phyloP scores from a whole-genome alignment of 2,797 vertebrate species.

The Nannoperca obscura region DNA sequence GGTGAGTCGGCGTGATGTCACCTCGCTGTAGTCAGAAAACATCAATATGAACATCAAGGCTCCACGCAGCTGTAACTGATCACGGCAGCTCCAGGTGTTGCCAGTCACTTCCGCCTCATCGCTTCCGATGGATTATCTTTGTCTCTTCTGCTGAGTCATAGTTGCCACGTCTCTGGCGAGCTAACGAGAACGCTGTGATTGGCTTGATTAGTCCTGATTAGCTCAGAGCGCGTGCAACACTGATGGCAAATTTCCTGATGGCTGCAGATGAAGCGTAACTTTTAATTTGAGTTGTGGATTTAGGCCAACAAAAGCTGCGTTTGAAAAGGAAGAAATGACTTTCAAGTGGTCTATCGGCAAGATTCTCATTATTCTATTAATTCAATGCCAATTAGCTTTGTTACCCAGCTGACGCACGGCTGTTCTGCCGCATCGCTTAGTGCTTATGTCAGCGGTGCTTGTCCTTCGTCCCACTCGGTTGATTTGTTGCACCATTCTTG shows the following conservation, averaged over 20 bases:
- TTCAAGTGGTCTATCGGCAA: constrained; percentile 53
- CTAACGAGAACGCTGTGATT: constrained; percentile 48
- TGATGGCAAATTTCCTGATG: constrained; percentile 52
- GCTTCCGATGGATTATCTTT: constrained; percentile 27
- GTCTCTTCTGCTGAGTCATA: constrained; percentile 57
- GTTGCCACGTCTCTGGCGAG: constrained; percentile 32
- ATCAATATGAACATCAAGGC: constrained; percentile 5
- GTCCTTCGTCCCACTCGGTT: constrained; percentile 34
- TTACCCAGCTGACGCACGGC: constrained; percentile 47
- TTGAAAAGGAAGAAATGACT: constrained; percentile 44
- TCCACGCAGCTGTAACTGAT: constrained; percentile 23
- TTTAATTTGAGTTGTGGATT: constrained; percentile 52
- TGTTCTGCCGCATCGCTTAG: constrained; percentile 42
- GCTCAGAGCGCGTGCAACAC: constrained; percentile 23
- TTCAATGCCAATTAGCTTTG: constrained; percentile 61
- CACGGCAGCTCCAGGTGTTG: constrained; percentile 57
- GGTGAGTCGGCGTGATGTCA: constrained; percentile 14
- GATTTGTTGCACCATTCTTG: constrained; percentile 43
- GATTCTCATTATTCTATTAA: constrained; percentile 63
- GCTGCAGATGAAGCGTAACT: constrained; percentile 49
- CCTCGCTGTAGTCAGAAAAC: constrained; percentile 14
- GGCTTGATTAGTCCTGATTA: constrained; percentile 66
- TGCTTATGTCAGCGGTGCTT: constrained; percentile 50
- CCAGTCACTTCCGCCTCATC: constrained; percentile 28
- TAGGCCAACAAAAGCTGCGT: constrained; percentile 47